Evolutionary conservation across 1,140 invertebrate species (phyloP), one percentile per base, ranked within the genome.

Genomic region (Cydia amplana): DNA sequence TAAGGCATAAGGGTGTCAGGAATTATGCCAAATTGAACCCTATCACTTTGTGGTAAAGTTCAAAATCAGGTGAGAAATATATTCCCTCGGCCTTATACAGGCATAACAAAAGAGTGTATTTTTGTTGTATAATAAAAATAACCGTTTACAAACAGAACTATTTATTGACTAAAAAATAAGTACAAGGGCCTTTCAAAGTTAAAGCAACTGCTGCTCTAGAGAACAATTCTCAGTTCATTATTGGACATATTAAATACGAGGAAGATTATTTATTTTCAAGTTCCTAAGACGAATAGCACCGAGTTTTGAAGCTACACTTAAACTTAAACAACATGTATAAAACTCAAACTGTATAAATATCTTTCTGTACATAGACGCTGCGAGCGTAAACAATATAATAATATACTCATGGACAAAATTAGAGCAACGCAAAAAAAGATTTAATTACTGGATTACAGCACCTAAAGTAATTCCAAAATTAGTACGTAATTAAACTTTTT

Each of bases 91-190:
- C n/a, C n/a, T n/a, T n/a, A n/a, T n/a, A n/a, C n/a, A n/a, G n/a
- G n/a, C n/a, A n/a, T 25, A 64, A 64, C 23, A 25, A 25, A 32
- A 64, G 25, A 64, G 63, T 64, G 46, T 49, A 16, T 32, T 67
- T 36, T 4, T 32, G 4, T 36, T n/a, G 28, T 36, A 20, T 2
- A 78, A 76, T 80, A 77, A 82, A 82, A 83, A 82, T 70, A 60
- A 77, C 25, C 64, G 12, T 32, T 74, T 78, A 82, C 72, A 78
- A 82, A 83, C 79, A 83, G 51, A 72, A 79, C 65, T 79, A 73
- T 75, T 81, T 80, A 79, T 78, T 80, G 75, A 76, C 73, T 80
- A 79, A 77, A 81, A 79, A 81, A 82, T 81, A 84, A 84, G 82
- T 84, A 84, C 79, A 79, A 76, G 74, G 76, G 78, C 79, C 82